Evolutionary conservation across 2,113 vertebrate genomes (phyloP), one percentile per base, ranked within the genome.

Genomic region (Apaloderma vittatum): DNA sequence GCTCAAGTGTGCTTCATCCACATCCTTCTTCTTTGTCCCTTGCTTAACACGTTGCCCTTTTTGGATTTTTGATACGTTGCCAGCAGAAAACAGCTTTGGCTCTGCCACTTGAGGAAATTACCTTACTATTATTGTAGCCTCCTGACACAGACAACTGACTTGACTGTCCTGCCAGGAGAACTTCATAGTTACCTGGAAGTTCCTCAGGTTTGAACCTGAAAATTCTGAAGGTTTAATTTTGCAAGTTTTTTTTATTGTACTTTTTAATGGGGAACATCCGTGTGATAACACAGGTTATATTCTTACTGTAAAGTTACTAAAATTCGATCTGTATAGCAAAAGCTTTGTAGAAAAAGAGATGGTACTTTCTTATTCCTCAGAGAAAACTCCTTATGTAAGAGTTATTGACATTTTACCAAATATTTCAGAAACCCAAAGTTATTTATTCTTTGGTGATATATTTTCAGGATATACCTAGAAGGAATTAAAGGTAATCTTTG

Each of bases 341-440:
- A 65, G 12, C 40, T 76, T 82, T 94, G 49, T 86, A 63, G 63
- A 78, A 73, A 71, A 87, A 81, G 63, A 48, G 79, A 40, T 76
- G 91, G 92, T 96, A 96, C 82, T 90, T 96, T 55, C 61, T 72
- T 86, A 57, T 34, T 92, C 62, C 66, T 84, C 58, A 52, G 72
- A 96, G 76, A 91, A 93, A 86, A 79, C 32, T 75, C 67, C 72
- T 82, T 89, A 15, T 40, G 2, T 71, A 89, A 95, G 48, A 94
- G 11, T 54, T 88, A 87, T 88, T 92, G 66, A 86, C n/a, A n/a
- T 92, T 86, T 92, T 92, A 83, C 94, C 97, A 97, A 95, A 94
- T 94, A 91, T 72, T 90, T 92, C 59, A 88, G 62, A 97, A 95
- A 40, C 40, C 84, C 94, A 95, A 97, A 90, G 94, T 92, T 96